A percentile compares a stretch with the other conserved stretches of the same genome.
Conservation (phyloP, 2,113 vertebrate species). For the Toxostoma redivivum region DNA sequence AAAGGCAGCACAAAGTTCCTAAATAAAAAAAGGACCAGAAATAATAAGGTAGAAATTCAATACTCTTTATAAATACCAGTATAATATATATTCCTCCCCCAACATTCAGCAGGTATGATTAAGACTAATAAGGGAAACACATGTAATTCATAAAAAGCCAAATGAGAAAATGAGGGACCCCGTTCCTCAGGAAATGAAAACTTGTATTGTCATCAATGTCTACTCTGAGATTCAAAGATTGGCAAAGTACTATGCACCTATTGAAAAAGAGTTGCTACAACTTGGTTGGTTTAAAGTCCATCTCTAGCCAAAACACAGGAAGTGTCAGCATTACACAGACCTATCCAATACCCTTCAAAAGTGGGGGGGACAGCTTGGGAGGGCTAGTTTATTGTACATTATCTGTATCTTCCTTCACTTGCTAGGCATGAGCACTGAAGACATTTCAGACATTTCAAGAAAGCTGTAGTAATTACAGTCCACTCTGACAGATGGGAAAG, state of each 20-base stretch:
- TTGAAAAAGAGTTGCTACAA: neutral
- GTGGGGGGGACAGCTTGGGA: neutral
- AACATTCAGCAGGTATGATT: neutral
- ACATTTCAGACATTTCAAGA: neutral
- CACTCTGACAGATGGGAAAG: too few species aligned
- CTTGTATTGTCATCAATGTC: neutral
- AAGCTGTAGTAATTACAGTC: neutral
- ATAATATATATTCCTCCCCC: neutral
- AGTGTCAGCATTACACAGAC: neutral
- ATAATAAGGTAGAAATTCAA: neutral
- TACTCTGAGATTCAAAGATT: neutral
- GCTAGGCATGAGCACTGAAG: neutral
- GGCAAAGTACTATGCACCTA: neutral
- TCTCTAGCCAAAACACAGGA: neutral
- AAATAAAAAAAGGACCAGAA: constrained; percentile 33
- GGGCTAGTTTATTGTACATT: neutral
- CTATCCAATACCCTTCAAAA: neutral
- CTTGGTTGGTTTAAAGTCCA: neutral
- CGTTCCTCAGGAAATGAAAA: neutral
- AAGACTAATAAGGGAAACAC: neutral
- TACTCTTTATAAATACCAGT: neutral
- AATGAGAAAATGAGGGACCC: neutral
- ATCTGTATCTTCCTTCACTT: neutral
- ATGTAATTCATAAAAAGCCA: constrained; percentile 5
- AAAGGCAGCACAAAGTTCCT: constrained; percentile 91